Base-by-base conservation (phyloP, 1,140 invertebrate species). In the Monomorium pharaonis region DNA sequence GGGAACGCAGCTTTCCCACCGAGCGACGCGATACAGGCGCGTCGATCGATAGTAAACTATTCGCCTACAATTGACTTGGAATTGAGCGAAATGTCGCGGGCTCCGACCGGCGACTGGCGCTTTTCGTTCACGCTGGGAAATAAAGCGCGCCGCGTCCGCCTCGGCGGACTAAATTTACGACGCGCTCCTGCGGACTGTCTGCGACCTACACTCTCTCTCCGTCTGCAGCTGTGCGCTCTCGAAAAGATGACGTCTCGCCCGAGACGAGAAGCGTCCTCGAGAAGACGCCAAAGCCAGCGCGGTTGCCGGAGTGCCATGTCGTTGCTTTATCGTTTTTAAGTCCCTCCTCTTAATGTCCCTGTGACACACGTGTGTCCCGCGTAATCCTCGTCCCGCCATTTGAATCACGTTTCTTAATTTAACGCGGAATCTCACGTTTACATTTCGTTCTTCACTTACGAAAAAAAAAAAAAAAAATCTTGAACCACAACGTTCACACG, bases 91-190 rank as follows among this genome's bases (percentile, higher is more conserved):
- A 83, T 72, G 67, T 84, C 70, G 27, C 65, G 21, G 3, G n/a
- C 44, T 42, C 3, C 30, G 7, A 14, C 30, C 74, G 37, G 60
- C 54, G n/a, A 21, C 54, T 5, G 81, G 37, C 18, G 49, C 47
- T 58, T 44, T 72, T 72, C 65, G 78, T 72, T 81, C 18, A 5
- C 6, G 16, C 81, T 54, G 47, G 65, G 78, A 69, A 83, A 72
- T 72, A 72, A 83, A 58, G 60, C 30, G 56, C 27, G 14, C 18
- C 75, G 12, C 33, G 49, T 56, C 49, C 63, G 54, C 56, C 42
- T 75, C 7, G 54, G 6, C 47, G 21, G 63, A 56, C 78, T 72
- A 78, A 85, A 88, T 88, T 88, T 78, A 85, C 51, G 37, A 84
- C 27, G 10, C 47, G 70, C 33, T 67, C n/a, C 30, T 21, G 69